Evolutionary conservation across 1,140 invertebrate genomes (phyloP).

Genomic region (Rhyzopertha dominica): DNA sequence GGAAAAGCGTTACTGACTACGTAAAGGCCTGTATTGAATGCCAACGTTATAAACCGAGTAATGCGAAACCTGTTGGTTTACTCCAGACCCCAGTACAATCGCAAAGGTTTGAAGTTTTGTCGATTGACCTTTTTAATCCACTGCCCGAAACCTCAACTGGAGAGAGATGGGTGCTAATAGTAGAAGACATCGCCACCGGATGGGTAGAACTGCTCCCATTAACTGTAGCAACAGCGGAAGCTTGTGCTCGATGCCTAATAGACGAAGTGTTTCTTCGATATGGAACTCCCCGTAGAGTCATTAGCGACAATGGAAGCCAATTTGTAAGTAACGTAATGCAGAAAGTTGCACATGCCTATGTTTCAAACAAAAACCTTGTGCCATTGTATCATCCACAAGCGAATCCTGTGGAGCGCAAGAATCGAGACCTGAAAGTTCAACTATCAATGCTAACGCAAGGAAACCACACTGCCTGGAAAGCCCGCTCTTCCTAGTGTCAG

Average conservation of each 20-base stretch:
- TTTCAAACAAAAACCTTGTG: constrained; percentile 30
- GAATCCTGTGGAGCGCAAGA: constrained; percentile 42
- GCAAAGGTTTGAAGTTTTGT: constrained; percentile 31
- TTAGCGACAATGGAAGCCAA: constrained; percentile 1
- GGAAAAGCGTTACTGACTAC: constrained; percentile 16
- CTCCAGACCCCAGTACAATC: constrained; percentile 17
- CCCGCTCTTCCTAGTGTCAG: constrained; percentile 36
- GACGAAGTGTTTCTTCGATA: constrained; percentile 17
- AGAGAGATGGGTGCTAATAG: constrained; percentile 7
- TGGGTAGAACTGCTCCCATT: constrained; percentile 16
- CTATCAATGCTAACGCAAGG: constrained; percentile 27
- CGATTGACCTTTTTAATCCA: constrained; percentile 38
- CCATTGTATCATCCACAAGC: constrained; percentile 37
- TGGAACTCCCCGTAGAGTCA: constrained; percentile 6
- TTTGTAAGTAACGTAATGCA: constrained; percentile 28
- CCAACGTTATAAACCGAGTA: constrained; percentile 24
- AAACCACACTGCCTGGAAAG: constrained; percentile 4
- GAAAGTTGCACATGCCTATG: constrained; percentile 24
- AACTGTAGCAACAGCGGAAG: constrained; percentile 4
- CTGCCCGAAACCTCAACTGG: constrained; percentile 18
- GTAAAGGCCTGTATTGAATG: constrained; percentile 16
- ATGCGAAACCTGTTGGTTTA: constrained; percentile 22
- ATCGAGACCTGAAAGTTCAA: constrained; percentile 40
- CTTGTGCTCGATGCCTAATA: constrained; percentile 11
- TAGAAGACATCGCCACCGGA: constrained; percentile 8